A percentile compares a stretch with the other conserved stretches of the same genome.
phyloP scores from a whole-genome alignment of 1,140 invertebrate species.

The Asobara japonica region DNA sequence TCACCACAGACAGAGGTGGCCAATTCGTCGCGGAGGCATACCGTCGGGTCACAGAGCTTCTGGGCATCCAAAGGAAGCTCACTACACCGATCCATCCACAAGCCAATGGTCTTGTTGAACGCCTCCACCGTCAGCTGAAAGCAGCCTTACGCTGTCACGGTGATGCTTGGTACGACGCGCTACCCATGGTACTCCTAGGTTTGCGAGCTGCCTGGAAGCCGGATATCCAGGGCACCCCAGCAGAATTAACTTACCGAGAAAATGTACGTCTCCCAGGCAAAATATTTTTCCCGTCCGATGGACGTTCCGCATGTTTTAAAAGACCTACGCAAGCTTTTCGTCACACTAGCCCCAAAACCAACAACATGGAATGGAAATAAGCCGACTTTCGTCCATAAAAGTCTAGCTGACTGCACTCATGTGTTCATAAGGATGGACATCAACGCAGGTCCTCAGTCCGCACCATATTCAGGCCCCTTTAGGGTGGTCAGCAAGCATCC shows the following conservation, averaged over 20 bases:
- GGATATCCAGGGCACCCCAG: conserved; percentile 45
- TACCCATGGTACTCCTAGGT: conserved; percentile 55
- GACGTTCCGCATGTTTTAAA: not conserved
- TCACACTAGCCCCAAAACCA: conserved; percentile 16
- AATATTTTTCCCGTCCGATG: conserved; percentile 39
- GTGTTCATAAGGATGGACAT: no score
- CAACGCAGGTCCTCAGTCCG: no score
- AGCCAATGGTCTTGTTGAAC: conserved; percentile 58
- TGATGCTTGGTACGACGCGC: conserved; percentile 39
- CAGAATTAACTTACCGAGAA: conserved; percentile 55
- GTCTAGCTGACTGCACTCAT: no score
- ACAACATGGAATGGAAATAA: no score
- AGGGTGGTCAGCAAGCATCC: no score
- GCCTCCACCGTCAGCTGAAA: conserved; percentile 57
- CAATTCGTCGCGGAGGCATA: conserved; percentile 51
- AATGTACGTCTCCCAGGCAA: conserved; percentile 52
- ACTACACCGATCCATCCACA: conserved; percentile 49
- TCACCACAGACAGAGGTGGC: conserved; percentile 49
- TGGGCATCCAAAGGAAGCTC: conserved; percentile 40
- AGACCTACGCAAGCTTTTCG: conserved; percentile 16
- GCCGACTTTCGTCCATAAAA: no score
- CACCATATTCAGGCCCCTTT: no score
- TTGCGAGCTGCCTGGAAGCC: conserved; percentile 44
- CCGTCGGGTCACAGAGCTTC: conserved; percentile 36
- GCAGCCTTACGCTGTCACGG: conserved; percentile 47